Base-by-base conservation (phyloP, 2,888 invertebrate species). In the Phortica magna region DNA sequence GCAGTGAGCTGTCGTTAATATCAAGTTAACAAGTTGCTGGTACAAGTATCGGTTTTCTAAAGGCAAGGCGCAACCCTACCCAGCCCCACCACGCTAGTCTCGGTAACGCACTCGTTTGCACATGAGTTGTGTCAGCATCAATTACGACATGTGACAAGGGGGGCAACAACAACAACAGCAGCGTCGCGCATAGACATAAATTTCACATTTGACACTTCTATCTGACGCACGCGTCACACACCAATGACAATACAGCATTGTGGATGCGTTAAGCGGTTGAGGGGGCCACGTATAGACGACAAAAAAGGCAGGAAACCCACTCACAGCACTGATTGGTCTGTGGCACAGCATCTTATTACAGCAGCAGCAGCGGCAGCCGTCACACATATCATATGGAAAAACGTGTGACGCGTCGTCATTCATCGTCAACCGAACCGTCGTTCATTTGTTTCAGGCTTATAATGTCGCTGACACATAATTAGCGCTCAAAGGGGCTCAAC, bases 381-480 rank as follows among this genome's bases (percentile, higher is more conserved):
- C 19, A 17, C n/a, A 59, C 19, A 55, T 55, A 17, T 55, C 61
- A 61, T 22, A 48, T 48, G 48, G 9, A 48, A 48, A 48, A 48
- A 48, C 2, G 48, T 7, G 48, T 14, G 48, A 48, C 48, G 9
- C 59, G 59, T n/a, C 17, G 59, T n/a, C 55, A n/a, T 31, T 55
- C 61, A 19, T 61, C 10, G 61, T 61, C 22, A 10, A 17, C 3
- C 19, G 42, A 10, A 17, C 3, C 19, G 42, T 22, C 19, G 19
- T 68, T 19, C 41, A 31, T 65, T 41, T 65, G n/a, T 41, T 42
- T 43, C 68, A 43, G 68, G 43, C 43, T 42, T 68, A 68, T 68
- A 43, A 19, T 43, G 10, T 43, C 68, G 43, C 22, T 68, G 68
- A 68, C 68, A 68, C 48, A 43, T 68, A 68, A 68, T 68, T 68